Conservation (phyloP, 1,140 invertebrate species). For the Halesus radiatus region DNA sequence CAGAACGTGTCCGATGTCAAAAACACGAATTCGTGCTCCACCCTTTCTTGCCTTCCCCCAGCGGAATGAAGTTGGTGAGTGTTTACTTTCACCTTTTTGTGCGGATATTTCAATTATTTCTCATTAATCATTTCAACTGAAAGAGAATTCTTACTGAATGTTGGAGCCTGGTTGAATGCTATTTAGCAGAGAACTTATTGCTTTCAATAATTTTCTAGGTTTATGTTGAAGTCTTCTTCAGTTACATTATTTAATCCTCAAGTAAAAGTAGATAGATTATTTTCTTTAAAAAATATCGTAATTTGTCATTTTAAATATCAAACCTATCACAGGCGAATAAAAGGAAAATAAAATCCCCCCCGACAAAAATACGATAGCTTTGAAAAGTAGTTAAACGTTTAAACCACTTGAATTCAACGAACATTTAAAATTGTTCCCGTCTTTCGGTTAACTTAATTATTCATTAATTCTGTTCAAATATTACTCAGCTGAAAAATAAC, state of each 20-base stretch:
- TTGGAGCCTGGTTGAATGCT: background rate
- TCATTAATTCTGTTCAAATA: slow-evolving; percentile 30
- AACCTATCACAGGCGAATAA: too few species aligned
- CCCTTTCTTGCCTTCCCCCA: background rate
- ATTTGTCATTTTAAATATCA: too few species aligned
- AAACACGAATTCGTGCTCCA: slow-evolving; percentile 34
- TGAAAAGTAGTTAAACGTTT: background rate
- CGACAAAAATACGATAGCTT: background rate
- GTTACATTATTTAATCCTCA: too few species aligned
- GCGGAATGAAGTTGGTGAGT: slow-evolving; percentile 8
- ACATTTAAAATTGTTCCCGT: background rate
- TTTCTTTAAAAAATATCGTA: too few species aligned
- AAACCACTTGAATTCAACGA: background rate
- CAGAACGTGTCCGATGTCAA: slow-evolving; percentile 38
- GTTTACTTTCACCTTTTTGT: slow-evolving; percentile 28
- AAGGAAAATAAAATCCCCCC: background rate
- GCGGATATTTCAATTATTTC: slow-evolving; percentile 24
- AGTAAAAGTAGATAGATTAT: too few species aligned
- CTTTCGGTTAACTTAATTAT: slow-evolving; percentile 30
- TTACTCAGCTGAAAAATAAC: slow-evolving; percentile 29
- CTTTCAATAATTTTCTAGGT: background rate
- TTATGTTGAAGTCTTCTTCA: background rate
- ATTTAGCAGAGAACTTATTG: background rate
- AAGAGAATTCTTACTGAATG: background rate
- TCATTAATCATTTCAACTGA: slow-evolving; percentile 12